Evolutionary conservation across 2,888 invertebrate species (phyloP), one percentile per base, ranked within the genome.

Genomic region (Eupeodes latifasciatus): DNA sequence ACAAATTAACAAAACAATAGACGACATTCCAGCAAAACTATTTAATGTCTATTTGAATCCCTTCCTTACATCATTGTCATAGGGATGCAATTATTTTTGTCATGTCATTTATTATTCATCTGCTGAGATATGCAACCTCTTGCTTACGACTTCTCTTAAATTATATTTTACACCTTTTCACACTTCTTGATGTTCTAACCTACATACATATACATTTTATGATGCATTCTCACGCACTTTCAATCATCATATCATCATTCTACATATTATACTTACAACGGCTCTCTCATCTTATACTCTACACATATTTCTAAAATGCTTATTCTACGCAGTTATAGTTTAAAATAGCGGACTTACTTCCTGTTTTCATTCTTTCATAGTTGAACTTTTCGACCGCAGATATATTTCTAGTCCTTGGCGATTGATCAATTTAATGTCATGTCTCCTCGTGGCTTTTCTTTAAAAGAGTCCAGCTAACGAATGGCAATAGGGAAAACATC

Each of bases 401-500:
- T 67, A 40, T 61, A 67, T 10, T 76, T 44, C 34, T 19, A 16
- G 12, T 53, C 9, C 16, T 19, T 47, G 19, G 71, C n/a, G 71
- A n/a, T 67, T 67, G 3, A 27, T 27, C 27, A 47, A 80, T 51
- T 81, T 88, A 88, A 85, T 88, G 88, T 88, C 88, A 88, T 88
- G 88, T 88, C 74, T 81, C 62, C 5, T 67, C 71, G 57, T 59
- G 75, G 64, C 59, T 81, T 1, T 71, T 61, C 62, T 81, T 81
- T 69, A 88, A 69, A 53, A 88, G 16, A 11, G 88, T 85, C 88
- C 88, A 88, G 88, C 88, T 88, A 77, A 88, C 85, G 62, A 64
- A 81, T 81, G 88, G 88, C 88, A 88, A 74, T 0, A 88, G 61
- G 53, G 88, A 78, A 81, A 88, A 84, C 81, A 85, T 81, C 51